Conservation (phyloP, 2,113 vertebrate species). For the western clawed frog (Xenopus tropicalis) region UCB_Xtro_10.0 CM004443.2:131584501-131585000, state of each 20-base stretch:
- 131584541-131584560: conserved; percentile 14
- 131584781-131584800: too few relatives aligned
- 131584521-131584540: conserved; percentile 2
- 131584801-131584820: too few relatives aligned
- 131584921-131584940: too few relatives aligned
- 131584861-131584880: too few relatives aligned
- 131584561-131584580: background rate
- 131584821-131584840: too few relatives aligned
- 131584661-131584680: background rate
- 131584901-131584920: too few relatives aligned
- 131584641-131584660: background rate
- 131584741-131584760: background rate
- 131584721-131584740: background rate
- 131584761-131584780: too few relatives aligned
- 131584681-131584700: background rate
- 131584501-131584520: conserved; percentile 15
- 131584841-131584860: too few relatives aligned
- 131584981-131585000: too few relatives aligned
- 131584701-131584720: background rate
- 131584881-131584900: too few relatives aligned
- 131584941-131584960: too few relatives aligned
- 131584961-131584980: too few relatives aligned
- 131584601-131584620: background rate
- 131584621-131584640: conserved; percentile 4
- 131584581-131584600: background rate